phyloP scores from a whole-genome alignment of 1,140 invertebrate genomes.

The Listronotus bonariensis region DNA sequence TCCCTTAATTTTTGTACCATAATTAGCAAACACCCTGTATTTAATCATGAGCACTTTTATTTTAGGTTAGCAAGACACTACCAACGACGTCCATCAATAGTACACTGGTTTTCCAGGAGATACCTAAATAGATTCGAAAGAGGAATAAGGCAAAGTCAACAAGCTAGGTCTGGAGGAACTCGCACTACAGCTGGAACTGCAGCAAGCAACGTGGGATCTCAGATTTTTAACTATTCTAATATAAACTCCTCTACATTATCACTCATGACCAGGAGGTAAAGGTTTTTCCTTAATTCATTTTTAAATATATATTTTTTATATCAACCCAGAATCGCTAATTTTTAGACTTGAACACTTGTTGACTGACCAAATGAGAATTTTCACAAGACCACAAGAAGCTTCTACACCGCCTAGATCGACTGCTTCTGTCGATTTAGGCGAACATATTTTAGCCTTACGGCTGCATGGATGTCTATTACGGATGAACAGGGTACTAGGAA shows the following conservation, averaged over 20 bases:
- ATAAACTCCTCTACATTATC: constrained; percentile 23
- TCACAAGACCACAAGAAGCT: constrained; percentile 14
- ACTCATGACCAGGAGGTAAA: constrained; percentile 25
- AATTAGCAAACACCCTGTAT: no score
- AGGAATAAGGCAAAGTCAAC: constrained; percentile 10
- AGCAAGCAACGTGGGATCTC: constrained; percentile 1
- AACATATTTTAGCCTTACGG: constrained; percentile 45
- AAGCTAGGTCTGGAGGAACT: constrained; percentile 9
- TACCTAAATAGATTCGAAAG: constrained; percentile 22
- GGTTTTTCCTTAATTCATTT: not conserved
- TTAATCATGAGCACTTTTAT: not conserved
- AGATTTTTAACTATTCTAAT: constrained; percentile 24
- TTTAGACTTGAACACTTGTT: constrained; percentile 29
- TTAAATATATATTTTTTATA: no score
- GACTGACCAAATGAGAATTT: constrained; percentile 36
- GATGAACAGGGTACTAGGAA: constrained; percentile 45
- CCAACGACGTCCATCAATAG: constrained; percentile 37
- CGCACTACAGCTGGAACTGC: not conserved
- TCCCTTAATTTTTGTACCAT: no score
- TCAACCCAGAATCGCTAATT: no score
- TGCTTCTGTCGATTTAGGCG: constrained; percentile 42
- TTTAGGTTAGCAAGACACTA: constrained; percentile 32
- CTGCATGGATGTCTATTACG: constrained; percentile 45
- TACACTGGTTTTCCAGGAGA: constrained; percentile 42
- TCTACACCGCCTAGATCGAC: constrained; percentile 4